Percentiles rank a stretch among this genome's conserved stretches.
These are phyloP conservation scores for Neodiprion pinetum DNA, from an alignment of 1,140 invertebrate species.

Conservation along the genomic window DNA sequence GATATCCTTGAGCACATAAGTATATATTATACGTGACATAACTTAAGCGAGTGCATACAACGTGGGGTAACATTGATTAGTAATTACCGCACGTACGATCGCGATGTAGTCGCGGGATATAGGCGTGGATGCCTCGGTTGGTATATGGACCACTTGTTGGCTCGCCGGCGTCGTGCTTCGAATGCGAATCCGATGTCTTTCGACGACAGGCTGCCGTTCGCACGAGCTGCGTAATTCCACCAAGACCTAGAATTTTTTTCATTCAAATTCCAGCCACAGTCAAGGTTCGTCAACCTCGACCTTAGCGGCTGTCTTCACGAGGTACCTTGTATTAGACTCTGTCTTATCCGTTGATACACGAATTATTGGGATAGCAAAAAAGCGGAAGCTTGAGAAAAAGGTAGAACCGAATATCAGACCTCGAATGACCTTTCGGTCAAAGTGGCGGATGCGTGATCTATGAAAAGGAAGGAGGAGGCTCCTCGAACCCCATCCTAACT, in stretches of 20 bases:
- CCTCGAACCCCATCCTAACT: too few species aligned
- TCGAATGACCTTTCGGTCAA: too few species aligned
- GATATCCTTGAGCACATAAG: conserved; percentile 5
- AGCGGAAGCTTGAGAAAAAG: too few species aligned
- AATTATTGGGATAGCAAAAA: too few species aligned
- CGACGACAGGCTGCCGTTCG: neutral
- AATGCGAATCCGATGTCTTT: conserved; percentile 41
- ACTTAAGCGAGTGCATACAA: too few species aligned
- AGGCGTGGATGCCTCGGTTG: conserved; percentile 43
- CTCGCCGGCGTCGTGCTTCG: conserved; percentile 44
- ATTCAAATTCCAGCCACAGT: neutral
- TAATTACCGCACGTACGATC: conserved; percentile 58
- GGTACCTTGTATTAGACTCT: too few species aligned
- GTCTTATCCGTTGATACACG: too few species aligned
- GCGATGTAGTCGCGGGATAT: conserved; percentile 32
- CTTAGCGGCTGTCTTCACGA: too few species aligned
- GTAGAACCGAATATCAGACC: too few species aligned
- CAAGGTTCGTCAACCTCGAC: neutral
- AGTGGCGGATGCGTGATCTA: too few species aligned
- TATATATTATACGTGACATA: too few species aligned
- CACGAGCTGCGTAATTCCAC: neutral
- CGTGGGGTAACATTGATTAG: conserved; percentile 48
- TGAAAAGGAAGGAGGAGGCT: too few species aligned
- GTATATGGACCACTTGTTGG: conserved; percentile 61
- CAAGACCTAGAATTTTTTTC: neutral